Percentiles rank a stretch among this genome's conserved stretches.
phyloP scores from a whole-genome alignment of 2,888 invertebrate species.

The Allygus modestus region DNA sequence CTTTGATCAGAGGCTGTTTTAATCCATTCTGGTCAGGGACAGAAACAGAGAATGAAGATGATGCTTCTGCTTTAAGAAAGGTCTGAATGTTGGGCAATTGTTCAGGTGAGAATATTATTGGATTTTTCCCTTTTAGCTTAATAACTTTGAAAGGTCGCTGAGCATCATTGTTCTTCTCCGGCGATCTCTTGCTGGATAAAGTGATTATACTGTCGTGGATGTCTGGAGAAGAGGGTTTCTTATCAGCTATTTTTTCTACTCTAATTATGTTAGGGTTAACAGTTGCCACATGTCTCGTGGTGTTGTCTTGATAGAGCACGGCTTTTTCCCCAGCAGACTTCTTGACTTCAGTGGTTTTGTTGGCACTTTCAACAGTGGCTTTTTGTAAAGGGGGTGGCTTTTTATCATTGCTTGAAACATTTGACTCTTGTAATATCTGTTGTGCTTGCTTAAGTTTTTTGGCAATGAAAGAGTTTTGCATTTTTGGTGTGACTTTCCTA shows the following conservation, averaged over 20 bases:
- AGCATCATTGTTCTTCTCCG: not conserved
- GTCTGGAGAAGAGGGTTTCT: not conserved
- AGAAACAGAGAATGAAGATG: constrained; percentile 9
- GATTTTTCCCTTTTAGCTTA: constrained; percentile 48
- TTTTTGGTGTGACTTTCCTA: constrained; percentile 32
- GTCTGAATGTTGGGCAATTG: constrained; percentile 31
- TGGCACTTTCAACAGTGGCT: not conserved
- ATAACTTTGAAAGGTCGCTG: constrained; percentile 36
- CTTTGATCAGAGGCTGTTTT: constrained; percentile 16
- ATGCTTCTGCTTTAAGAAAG: constrained; percentile 35
- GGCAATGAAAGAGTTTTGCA: constrained; percentile 52
- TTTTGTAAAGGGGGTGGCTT: constrained; percentile 1
- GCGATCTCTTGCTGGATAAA: not conserved
- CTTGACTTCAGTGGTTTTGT: not conserved
- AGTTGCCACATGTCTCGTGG: constrained; percentile 39
- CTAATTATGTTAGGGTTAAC: constrained; percentile 41
- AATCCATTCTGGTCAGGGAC: constrained; percentile 30
- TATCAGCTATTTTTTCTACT: not conserved
- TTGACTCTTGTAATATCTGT: constrained; percentile 27
- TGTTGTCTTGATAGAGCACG: constrained; percentile 15
- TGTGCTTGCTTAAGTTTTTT: constrained; percentile 51
- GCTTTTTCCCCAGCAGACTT: constrained; percentile 17
- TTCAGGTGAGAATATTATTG: constrained; percentile 49
- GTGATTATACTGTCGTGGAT: constrained; percentile 13
- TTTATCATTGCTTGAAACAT: constrained; percentile 15